Evolutionary conservation across 2,113 vertebrate species (phyloP).

Genomic region (Camelus bactrianus): DNA sequence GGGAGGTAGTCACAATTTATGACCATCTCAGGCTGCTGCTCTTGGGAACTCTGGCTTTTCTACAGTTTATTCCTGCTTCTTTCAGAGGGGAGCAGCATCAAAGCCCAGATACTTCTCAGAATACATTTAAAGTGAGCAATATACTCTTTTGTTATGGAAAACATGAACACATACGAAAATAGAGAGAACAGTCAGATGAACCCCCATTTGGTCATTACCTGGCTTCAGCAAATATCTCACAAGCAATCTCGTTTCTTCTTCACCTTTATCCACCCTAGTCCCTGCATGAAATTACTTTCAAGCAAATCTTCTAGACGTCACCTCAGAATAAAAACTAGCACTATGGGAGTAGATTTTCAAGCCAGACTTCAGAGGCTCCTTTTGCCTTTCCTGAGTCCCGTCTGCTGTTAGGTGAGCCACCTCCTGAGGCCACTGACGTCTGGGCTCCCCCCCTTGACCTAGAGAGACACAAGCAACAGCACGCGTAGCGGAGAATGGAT

Average conservation of each 20-base stretch:
- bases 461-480: not conserved
- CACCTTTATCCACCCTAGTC: not conserved
- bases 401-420: not conserved
- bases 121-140: conserved; percentile 25
- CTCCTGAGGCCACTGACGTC: not conserved
- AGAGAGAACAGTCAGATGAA: not conserved
- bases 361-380: not conserved
- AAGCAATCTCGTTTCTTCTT: not conserved
- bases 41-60: conserved; percentile 33
- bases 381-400: not conserved
- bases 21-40: not conserved
- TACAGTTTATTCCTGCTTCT: not conserved
- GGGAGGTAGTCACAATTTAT: not conserved
- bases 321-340: not conserved
- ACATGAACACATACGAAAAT: not conserved
- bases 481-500: not conserved
- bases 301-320: not conserved
- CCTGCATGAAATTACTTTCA: not conserved
- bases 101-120: not conserved
- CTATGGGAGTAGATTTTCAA: not conserved
- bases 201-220: not conserved
- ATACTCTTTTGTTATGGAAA: not conserved
- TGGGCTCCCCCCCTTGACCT: not conserved
- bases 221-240: not conserved
- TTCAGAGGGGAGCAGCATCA: not conserved